Base-by-base conservation (phyloP, 1,140 invertebrate genomes). In the Ctenoplectra terminalis region DNA sequence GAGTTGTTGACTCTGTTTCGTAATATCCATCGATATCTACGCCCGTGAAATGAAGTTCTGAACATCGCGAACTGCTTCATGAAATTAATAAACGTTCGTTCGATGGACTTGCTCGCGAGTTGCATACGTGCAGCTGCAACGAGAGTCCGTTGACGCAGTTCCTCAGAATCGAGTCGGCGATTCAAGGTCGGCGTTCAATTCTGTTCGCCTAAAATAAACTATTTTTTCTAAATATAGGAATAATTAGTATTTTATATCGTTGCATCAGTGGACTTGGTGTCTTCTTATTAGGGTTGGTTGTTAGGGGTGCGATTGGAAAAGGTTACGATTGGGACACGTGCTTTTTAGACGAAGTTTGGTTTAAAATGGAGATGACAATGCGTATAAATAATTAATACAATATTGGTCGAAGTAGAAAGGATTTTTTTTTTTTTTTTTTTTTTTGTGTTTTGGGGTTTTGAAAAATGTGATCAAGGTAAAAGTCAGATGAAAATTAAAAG, bases 141-240 rank as follows among this genome's bases (percentile, higher is more conserved):
- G 31, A 23, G 31, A 23, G 23, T 70, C 31, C 67, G n/a, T 70
- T 54, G 67, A 54, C 67, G 67, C 70, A 72, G 70, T 72, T 13
- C n/a, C 29, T 58, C 31, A n/a, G 52, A n/a, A 31, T 58, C 52
- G 70, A 43, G n/a, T 43, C 56, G 9, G 17, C 13, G 37, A 58
- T 43, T 17, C 54, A 72, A 72, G 70, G 70, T 46, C 70, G 52
- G 11, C 50, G 52, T 43, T 72, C 17, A 43, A 72, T 11, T 31
- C 29, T 20, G 40, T 11, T 17, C 40, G 37, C 37, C 54, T n/a
- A 72, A 72, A 72, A 60, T 72, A 72, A 58, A 58, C 29, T 8
- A 58, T 5, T 40, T 40, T 58, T 34, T 15, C 46, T 29, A 23
- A 72, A 43, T 26, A n/a, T n/a, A 52, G 23, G 5, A 34, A 43